A percentile compares a stretch with the other conserved stretches of the same genome.
Evolutionary conservation across 2,797 vertebrate genomes (phyloP).

Genomic region (Salarias fasciatus): DNA sequence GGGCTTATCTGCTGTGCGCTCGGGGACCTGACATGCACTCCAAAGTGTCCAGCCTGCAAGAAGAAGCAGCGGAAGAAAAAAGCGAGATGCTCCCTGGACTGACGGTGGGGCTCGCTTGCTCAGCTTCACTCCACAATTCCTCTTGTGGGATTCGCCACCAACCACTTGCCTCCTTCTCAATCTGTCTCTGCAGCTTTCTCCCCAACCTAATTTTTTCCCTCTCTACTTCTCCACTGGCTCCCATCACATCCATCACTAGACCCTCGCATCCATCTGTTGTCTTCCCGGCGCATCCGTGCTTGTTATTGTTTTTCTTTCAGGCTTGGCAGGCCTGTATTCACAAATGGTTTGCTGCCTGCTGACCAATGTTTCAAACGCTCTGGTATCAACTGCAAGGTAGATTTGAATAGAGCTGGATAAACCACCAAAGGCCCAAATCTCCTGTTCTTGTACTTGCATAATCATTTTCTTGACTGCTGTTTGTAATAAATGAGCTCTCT

Average conservation of each 20-base stretch:
- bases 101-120: slow-evolving; percentile 91
- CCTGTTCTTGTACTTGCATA: slow-evolving; percentile 29
- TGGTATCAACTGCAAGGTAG: slow-evolving; percentile 74
- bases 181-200: slow-evolving; percentile 64
- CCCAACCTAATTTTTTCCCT: slow-evolving; percentile 60
- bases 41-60: slow-evolving; percentile 85
- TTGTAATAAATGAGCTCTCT: slow-evolving; percentile 17
- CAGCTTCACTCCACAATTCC: slow-evolving; percentile 93
- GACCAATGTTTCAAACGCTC: slow-evolving; percentile 70
- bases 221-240: slow-evolving; percentile 46
- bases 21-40: slow-evolving; percentile 89
- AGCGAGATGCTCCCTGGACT: slow-evolving; percentile 89
- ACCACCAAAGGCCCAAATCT: slow-evolving; percentile 47
- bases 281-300: slow-evolving; percentile 45
- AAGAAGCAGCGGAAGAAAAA: neutral
- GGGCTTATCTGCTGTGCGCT: slow-evolving; percentile 91
- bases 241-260: slow-evolving; percentile 70
- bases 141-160: slow-evolving; percentile 91
- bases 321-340: slow-evolving; percentile 69
- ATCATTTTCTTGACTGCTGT: slow-evolving; percentile 8
- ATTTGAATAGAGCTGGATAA: slow-evolving; percentile 38
- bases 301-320: slow-evolving; percentile 76
- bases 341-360: slow-evolving; percentile 73
- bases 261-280: slow-evolving; percentile 68
- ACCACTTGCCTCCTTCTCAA: slow-evolving; percentile 87